Evolutionary conservation across 2,888 invertebrate species (phyloP), one percentile per base, ranked within the genome.

Genomic region (Melanophora roralis): DNA sequence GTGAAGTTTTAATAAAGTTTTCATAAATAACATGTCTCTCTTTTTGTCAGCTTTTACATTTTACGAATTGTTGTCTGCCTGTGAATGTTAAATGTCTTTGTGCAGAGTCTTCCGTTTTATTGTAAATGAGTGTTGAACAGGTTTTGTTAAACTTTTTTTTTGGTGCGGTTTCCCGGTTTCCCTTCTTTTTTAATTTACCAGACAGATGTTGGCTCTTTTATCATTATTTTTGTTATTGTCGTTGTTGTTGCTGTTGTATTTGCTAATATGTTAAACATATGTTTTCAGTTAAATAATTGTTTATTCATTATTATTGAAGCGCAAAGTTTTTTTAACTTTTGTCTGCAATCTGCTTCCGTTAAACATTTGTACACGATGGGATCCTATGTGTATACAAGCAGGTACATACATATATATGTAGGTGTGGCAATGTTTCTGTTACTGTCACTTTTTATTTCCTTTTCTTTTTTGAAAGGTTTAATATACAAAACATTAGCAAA

Each of bases 261-360:
- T 36, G 14, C 40, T 23, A 57, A 45, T 68, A 57, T 21, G 19
- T 5, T 71, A 12, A n/a, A 55, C 21, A 65, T 65, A 34, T 49
- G 3, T 27, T 27, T 27, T 6, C 6, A 14, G 21, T 34, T 27
- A 9, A 45, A 36, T n/a, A 45, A 16, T 27, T 47, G 32, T 32
- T 49, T 27, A 38, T 75, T 60, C 74, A 71, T 65, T 60, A 65
- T 59, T 67, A 79, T 53, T 71, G 49, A 62, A 72, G 62, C 79
- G 72, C 57, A 55, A 72, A 74, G 19, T 72, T 75, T 75, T 78
- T 60, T 67, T 43, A 49, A 49, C 62, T 49, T 32, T 80, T 76
- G 75, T 80, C 75, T 72, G 65, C 60, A 60, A 79, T 57, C 75
- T 75, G 71, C 62, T 79, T 75, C 79, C 79, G 75, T 55, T 71